Evolutionary conservation across 2,113 vertebrate species (phyloP), one percentile per base, ranked within the genome.

Genomic region (Todiramphus saurophagus): DNA sequence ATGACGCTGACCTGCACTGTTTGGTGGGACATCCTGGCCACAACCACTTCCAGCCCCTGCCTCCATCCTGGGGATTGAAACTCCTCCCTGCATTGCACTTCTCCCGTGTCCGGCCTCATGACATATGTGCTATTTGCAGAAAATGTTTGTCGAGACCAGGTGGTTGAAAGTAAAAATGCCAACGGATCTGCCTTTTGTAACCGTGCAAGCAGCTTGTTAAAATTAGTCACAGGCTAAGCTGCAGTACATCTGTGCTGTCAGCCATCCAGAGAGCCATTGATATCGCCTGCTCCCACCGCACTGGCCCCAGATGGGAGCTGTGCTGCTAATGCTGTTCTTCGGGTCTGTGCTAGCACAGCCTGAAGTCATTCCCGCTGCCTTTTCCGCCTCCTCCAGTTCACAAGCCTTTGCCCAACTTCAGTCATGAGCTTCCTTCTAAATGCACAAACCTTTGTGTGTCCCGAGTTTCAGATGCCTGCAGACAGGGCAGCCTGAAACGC

Each of bases 181-280:
- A 97, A 16, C 91, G 94, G 96, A 95, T 97, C 79, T 89, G 94
- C 95, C 87, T 96, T 94, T 97, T 94, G 96, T 96, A 95, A 96
- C 85, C 7, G 16, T 93, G 91, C 78, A 31, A 73, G 83, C 95
- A 97, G 97, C 97, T 92, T 94, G 95, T 97, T 96, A 95, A 96
- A 64, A 76, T 97, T 94, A 98, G 97, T 96, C 95, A 44, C 75
- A 82, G 91, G 62, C 62, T 70, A 51, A 87, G 76, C 94, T 96
- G 95, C 82, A 73, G 94, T 39, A 67, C 96, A 96, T 97, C 95
- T 97, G 97, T 78, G 95, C 87, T 97, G 97, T 97, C 93, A 95
- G 94, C 87, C 64, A 17, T 87, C 97, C 97, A 95, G 93, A 59
- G 95, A 78, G 90, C 96, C 95, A 87, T 88, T 76, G 63, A 83